These are phyloP conservation scores for Ictalurus punctatus DNA, from an alignment of 2,113 vertebrate genomes.

Conservation along the genomic window DNA sequence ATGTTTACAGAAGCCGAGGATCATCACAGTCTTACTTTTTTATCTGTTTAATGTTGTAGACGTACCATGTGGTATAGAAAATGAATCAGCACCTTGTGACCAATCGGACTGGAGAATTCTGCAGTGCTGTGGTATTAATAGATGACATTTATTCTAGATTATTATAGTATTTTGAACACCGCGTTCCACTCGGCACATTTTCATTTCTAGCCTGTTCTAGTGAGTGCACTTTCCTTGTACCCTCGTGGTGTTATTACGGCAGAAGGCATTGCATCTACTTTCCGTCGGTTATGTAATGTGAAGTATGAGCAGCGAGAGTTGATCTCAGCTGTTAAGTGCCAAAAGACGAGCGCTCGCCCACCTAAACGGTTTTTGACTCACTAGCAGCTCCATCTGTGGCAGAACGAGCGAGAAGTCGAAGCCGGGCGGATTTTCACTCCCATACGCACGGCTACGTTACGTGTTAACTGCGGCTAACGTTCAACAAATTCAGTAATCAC, in stretches of 20 bases:
- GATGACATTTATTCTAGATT: not conserved
- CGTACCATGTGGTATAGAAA: not conserved
- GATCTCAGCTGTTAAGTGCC: slow-evolving; percentile 43
- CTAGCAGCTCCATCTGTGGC: slow-evolving; percentile 32
- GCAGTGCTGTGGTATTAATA: not conserved
- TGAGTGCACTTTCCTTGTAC: not conserved
- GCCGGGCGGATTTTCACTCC: not conserved
- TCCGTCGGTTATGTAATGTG: slow-evolving; percentile 37
- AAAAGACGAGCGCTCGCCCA: slow-evolving; percentile 41
- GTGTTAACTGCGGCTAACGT: not conserved
- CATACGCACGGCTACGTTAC: not conserved
- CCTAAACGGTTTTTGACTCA: slow-evolving; percentile 21
- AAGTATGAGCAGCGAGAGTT: slow-evolving; percentile 23
- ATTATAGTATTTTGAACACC: not conserved
- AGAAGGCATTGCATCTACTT: not conserved
- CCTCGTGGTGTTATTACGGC: not conserved
- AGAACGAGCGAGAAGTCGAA: not conserved
- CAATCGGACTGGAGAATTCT: not conserved
- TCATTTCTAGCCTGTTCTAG: not conserved
- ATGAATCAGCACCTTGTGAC: not conserved
- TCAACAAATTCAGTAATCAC: not conserved
- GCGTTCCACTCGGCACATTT: not conserved
- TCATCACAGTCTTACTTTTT: not conserved
- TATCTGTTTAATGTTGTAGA: not conserved
- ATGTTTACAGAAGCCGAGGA: not conserved